These are phyloP conservation scores for Cydia fagiglandana DNA, from an alignment of 1,140 invertebrate genomes.

Conservation along the genomic window DNA sequence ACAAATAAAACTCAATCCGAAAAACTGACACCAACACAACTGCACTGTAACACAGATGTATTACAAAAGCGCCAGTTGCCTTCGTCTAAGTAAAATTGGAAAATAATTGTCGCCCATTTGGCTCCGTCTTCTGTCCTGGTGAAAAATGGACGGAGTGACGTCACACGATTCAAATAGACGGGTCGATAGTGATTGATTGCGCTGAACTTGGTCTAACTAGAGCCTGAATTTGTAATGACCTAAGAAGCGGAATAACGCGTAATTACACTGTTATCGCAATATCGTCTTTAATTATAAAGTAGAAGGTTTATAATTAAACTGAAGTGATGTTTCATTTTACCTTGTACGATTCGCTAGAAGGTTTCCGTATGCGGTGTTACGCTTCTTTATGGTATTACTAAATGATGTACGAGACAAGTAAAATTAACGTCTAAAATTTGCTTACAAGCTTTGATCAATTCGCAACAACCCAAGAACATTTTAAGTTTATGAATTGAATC, in stretches of 20 bases:
- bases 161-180: conserved; percentile 39
- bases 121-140: conserved; percentile 48
- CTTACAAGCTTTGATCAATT: too few relatives aligned
- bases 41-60: conserved; percentile 33
- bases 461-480: background rate
- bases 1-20: background rate
- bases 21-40: conserved; percentile 8
- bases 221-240: conserved; percentile 3
- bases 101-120: conserved; percentile 52
- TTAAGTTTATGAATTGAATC: conserved; percentile 13
- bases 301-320: background rate
- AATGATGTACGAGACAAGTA: too few relatives aligned
- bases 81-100: conserved; percentile 53
- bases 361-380: too few relatives aligned
- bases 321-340: too few relatives aligned
- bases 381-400: too few relatives aligned
- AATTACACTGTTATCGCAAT: conserved; percentile 15
- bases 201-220: conserved; percentile 36
- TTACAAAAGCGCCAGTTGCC: conserved; percentile 40
- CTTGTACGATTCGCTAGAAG: too few relatives aligned
- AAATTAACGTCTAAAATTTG: too few relatives aligned
- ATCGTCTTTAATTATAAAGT: conserved; percentile 12
- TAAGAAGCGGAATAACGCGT: background rate
- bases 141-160: conserved; percentile 62
- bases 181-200: conserved; percentile 52